Percentiles rank a stretch among this genome's conserved stretches.
phyloP scores from a whole-genome alignment of 1,140 invertebrate species.

The Eueides isabella region DNA sequence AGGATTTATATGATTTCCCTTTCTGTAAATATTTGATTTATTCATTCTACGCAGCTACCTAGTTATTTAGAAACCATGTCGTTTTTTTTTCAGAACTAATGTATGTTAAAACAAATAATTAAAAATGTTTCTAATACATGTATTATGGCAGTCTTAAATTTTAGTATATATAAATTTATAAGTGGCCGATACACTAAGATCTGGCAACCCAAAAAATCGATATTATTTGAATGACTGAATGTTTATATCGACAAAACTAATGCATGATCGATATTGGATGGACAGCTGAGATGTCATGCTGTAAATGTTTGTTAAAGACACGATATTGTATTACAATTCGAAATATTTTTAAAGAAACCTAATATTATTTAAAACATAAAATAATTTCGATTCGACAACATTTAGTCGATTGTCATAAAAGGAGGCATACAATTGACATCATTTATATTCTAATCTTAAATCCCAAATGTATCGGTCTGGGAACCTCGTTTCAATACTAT shows the following conservation, averaged over 20 bases:
- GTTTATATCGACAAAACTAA: constrained; percentile 12
- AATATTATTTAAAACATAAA: neutral
- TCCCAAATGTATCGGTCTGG: neutral
- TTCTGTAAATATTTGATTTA: neutral
- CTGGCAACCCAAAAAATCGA: constrained; percentile 13
- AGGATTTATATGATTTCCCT: neutral
- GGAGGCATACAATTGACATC: neutral
- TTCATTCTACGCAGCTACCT: too few relatives aligned
- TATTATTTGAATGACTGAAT: constrained; percentile 1
- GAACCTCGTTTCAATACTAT: neutral
- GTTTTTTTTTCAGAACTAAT: neutral
- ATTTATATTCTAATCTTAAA: neutral
- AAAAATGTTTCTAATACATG: neutral
- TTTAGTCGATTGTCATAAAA: neutral
- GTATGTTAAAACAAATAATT: neutral
- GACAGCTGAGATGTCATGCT: neutral
- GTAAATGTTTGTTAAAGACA: constrained; percentile 5
- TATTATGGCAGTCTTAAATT: neutral
- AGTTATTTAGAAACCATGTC: too few relatives aligned
- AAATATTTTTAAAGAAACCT: neutral
- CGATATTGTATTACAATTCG: neutral
- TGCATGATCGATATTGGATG: constrained; percentile 7
- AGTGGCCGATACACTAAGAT: neutral
- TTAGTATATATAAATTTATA: neutral
- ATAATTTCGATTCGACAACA: neutral